Evolutionary conservation across 2,113 vertebrate species (phyloP).

Genomic region (Baryphthengus martii): DNA sequence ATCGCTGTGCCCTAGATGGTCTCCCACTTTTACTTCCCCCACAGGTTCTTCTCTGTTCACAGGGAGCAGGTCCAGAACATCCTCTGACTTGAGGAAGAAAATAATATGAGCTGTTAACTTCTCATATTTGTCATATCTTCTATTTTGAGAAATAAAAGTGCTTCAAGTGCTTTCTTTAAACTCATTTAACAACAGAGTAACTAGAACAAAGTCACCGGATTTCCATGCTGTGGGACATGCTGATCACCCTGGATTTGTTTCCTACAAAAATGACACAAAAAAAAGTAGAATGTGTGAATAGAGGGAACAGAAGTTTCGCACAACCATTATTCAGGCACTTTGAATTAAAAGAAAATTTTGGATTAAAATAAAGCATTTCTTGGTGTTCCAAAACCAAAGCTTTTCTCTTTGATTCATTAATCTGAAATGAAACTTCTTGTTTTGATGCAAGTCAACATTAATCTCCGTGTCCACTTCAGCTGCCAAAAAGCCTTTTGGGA

Average conservation of each 20-base stretch:
- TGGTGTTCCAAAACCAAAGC: background rate
- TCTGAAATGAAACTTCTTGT: background rate
- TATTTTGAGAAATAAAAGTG: background rate
- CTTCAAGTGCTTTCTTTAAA: background rate
- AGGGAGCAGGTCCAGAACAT: too few relatives aligned
- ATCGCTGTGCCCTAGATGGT: too few relatives aligned
- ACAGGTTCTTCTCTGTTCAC: too few relatives aligned
- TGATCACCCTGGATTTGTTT: background rate
- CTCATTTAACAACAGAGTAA: background rate
- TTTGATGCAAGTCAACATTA: background rate
- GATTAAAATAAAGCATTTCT: background rate
- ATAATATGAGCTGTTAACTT: background rate
- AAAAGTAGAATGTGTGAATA: background rate
- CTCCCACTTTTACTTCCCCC: too few relatives aligned
- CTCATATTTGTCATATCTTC: background rate
- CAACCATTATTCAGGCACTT: background rate
- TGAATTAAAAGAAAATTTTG: background rate
- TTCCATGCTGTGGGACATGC: background rate
- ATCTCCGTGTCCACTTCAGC: background rate
- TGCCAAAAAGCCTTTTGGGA: background rate
- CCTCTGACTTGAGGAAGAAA: background rate
- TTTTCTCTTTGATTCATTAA: background rate
- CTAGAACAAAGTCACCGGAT: background rate
- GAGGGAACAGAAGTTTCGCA: background rate
- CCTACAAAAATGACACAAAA: background rate